A percentile compares a stretch with the other conserved stretches of the same genome.
Conservation (phyloP, 30 jellyfish, hydroid and myxozoan genomes). For the Pelagia noctiluca region DNA sequence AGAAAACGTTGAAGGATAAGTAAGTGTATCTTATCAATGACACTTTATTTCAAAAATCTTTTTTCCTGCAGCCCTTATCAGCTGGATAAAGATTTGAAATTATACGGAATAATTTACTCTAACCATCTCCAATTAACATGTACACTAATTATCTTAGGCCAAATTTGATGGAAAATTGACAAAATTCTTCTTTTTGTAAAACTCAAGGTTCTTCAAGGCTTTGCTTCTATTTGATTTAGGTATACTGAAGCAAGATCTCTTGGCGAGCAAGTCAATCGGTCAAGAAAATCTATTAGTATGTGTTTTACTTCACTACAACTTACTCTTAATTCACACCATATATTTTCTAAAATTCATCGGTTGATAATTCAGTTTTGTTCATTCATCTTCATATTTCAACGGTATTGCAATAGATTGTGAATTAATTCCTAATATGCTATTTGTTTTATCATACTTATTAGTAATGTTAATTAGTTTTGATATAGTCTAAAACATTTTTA, state of each 20-base stretch:
- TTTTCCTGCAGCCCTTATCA: not conserved
- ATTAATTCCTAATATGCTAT: too few species aligned
- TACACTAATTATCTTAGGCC: not conserved
- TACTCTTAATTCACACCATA: not conserved
- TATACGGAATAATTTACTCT: not conserved
- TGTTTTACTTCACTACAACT: not conserved
- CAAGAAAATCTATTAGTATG: conserved; percentile 88
- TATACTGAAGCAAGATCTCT: conserved; percentile 89
- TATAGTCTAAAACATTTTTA: not conserved
- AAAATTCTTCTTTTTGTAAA: not conserved
- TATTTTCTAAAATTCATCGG: not conserved
- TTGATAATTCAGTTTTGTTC: not conserved
- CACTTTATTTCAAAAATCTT: not conserved
- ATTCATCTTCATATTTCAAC: too few species aligned
- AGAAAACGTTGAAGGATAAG: conserved; percentile 78
- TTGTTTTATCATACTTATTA: not conserved
- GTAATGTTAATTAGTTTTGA: not conserved
- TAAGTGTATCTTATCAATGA: conserved; percentile 1
- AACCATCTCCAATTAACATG: not conserved
- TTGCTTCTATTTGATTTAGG: conserved; percentile 29
- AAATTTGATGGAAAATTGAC: not conserved
- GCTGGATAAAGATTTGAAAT: not conserved
- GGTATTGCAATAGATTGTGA: too few species aligned
- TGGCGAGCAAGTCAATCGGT: conserved; percentile 95
- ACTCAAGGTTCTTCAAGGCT: not conserved